Evolutionary conservation across 2,888 invertebrate species (phyloP), one percentile per base, ranked within the genome.

Genomic region (Pristionchus exspectatus): DNA sequence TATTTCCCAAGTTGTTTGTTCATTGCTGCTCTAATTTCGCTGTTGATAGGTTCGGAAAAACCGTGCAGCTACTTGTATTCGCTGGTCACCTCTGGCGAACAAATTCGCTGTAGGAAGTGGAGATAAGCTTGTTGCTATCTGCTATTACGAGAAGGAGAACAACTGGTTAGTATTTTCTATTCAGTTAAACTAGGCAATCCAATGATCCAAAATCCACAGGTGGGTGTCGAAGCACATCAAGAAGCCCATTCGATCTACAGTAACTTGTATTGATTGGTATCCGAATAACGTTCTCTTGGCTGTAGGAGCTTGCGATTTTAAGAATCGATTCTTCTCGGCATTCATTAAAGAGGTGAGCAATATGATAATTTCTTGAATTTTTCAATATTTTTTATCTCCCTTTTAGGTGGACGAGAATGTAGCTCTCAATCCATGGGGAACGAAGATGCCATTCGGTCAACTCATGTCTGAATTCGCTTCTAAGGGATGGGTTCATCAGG

Each of bases 41-140:
- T 83, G n/a, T 27, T 16, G 10, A 10, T 33, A 91, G 91, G 92
- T 93, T 54, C 97, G 99, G 90, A 98, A 98, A 93, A 98, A 98
- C 96, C 96, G 99, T 89, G 99, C 99, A 44, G 99, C 99, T 0
- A 99, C 98, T 72, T 98, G 98, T 95, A 99, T 99, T 0, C 98
- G 98, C 96, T 99, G 99, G 99, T 99, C 99, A 2, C 99, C 99
- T 0, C 96, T 97, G 95, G 99, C 99, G 95, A 98, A 99, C 95
- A 99, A 99, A 96, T 99, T 99, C 96, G 99, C 99, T 1, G 99
- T 99, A 56, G 99, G 99, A 0, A 98, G 98, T 30, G 98, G 99
- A 33, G 98, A 98, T 50, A 96, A 98, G 90, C 96, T 98, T 90
- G 98, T 99, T 92, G 98, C 98, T 0, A 97, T 99, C 88, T 99